Base-by-base conservation (phyloP, 2,797 vertebrate species). In the Siniperca undulata region DNA sequence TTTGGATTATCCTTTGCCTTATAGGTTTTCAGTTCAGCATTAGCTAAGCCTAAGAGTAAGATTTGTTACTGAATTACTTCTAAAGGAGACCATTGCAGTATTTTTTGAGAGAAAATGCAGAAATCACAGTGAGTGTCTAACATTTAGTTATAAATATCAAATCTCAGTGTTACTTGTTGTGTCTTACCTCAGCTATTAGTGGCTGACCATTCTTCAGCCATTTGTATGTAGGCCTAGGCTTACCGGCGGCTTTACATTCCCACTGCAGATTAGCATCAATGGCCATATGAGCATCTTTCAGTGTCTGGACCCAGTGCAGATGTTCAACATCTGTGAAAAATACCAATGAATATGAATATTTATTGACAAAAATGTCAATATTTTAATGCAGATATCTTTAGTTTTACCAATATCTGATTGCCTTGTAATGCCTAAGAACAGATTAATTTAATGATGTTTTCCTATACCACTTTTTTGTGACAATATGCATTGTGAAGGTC, bases 121-220 rank as follows among this genome's bases (percentile, higher is more conserved):
- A 60, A 50, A 59, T 34, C 30, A 24, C 4, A 17, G 17, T 53
- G 12, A 53, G 8, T n/a, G 2, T 42, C 17, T 17, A 22, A 58
- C 1, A 30, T 13, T 22, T 70, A 27, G 8, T 8, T 3, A n/a
- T 5, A 64, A 50, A 80, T 14, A 27, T 30, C n/a, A 20, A 55
- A 53, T 50, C 14, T 59, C 3, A 53, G 7, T 70, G 53, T 74
- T n/a, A 30, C 22, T 59, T 42, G 5, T 27, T 27, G 6, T 36
- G 5, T 73, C 91, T 96, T 93, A 98, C 97, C 96, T 96, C 87
- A 52, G 94, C 64, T 1, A 42, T 17, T 20, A 98, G 88, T 0
- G 52, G 90, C 77, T 96, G 93, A 1, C 96, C 97, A 1, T 98
- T 97, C 94, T 96, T 98, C 42, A 97, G 65, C 97, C 97, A 98